Percentiles rank a stretch among this genome's conserved stretches.
These are phyloP conservation scores for Stigmatopora nigra DNA, from an alignment of 2,113 vertebrate species.

Conservation along the genomic window DNA sequence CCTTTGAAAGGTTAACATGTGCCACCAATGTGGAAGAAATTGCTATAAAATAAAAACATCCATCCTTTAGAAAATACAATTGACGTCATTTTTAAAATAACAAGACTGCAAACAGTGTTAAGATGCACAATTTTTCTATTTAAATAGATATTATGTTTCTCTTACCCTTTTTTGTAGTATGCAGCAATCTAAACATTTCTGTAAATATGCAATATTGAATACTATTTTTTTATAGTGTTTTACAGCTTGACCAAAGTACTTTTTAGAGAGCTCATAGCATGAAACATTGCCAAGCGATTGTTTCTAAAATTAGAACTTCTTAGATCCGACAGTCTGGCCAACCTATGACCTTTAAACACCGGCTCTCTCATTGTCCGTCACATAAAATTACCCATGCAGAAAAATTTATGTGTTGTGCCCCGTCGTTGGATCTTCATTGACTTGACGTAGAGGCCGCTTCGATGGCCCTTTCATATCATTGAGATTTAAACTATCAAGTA, in stretches of 20 bases:
- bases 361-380: background rate
- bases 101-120: no score
- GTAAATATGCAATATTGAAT: no score
- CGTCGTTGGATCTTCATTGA: background rate
- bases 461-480: background rate
- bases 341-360: background rate
- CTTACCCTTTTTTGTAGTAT: no score
- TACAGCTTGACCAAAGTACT: no score
- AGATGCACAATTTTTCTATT: no score
- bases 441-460: background rate
- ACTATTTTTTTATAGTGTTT: no score
- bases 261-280: background rate
- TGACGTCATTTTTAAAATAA: background rate
- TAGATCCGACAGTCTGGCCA: background rate
- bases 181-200: no score
- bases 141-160: no score
- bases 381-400: background rate
- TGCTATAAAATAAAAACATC: conserved; percentile 27
- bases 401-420: background rate
- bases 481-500: background rate
- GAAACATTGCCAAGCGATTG: background rate
- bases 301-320: background rate
- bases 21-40: conserved; percentile 30
- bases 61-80: conserved; percentile 34
- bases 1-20: conserved; percentile 63